Base-by-base conservation (phyloP, 2,888 invertebrate genomes). In the Epicampocera succincta region DNA sequence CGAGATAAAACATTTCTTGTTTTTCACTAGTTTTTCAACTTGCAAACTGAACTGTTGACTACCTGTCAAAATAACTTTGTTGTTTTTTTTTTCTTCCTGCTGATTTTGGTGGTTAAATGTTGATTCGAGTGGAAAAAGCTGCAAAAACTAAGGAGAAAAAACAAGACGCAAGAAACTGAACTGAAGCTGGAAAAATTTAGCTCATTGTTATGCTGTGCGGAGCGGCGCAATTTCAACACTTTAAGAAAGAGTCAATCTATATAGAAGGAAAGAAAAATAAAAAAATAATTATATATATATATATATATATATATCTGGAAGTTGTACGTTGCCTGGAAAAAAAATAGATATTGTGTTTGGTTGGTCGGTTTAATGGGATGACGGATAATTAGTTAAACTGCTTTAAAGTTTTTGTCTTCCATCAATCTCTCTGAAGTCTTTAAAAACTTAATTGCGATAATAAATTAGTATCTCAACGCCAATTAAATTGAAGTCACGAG, bases 331-430 rank as follows among this genome's bases (percentile, higher is more conserved):
- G 69, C 63, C 61, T 69, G 54, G 48, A 17, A 1, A 17, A 13
- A 17, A 11, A 13, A 12, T 8, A 46, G 8, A 33, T 9, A 33
- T 17, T 46, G 15, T 60, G n/a, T 58, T 29, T 9, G 54, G 25
- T 17, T 46, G n/a, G n/a, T n/a, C 50, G 29, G 19, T 46, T 65
- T 50, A 63, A 42, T 58, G 42, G 71, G 69, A 46, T 69, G 71
- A 11, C 75, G 69, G 17, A 65, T 76, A 82, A 82, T 82, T 82
- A 78, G 74, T 48, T 82, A 71, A 78, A 78, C 42, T 61, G 40
- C 65, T 78, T 71, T 74, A 25, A 42, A 11, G 2, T 66, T 40
- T 54, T 48, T 38, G 46, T 17, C 52, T 63, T 40, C 13, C n/a
- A n/a, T 25, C 44, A 46, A n/a, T n/a, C 46, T 52, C 44, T 21